A percentile compares a stretch with the other conserved stretches of the same genome.
phyloP scores from a whole-genome alignment of 2,113 vertebrate genomes.

The Macrotis lagotis region DNA sequence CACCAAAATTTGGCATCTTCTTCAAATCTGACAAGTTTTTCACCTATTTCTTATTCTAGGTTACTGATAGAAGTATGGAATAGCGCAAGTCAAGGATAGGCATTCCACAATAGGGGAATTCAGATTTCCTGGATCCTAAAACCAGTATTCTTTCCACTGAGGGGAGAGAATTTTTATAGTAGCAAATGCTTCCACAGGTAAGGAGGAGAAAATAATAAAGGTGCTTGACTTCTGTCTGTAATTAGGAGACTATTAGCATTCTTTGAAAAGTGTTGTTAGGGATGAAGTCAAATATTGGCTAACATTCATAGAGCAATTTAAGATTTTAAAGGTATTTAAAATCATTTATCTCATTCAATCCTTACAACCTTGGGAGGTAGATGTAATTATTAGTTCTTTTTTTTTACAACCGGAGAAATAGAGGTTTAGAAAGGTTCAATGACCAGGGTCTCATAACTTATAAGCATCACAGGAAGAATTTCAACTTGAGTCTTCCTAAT shows the following conservation, averaged over 20 bases:
- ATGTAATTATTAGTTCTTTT: not conserved
- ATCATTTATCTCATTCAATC: not conserved
- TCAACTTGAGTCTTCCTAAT: not conserved
- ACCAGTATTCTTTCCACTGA: not conserved
- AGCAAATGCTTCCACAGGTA: not conserved
- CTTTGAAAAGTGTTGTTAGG: not conserved
- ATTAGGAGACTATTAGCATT: not conserved
- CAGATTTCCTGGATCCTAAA: not conserved
- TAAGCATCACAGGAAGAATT: not conserved
- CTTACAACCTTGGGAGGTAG: not conserved
- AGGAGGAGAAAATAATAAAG: not conserved
- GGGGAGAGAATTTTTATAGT: not conserved
- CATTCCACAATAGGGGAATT: not conserved
- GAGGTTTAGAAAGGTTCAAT: not conserved
- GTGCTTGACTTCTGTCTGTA: not conserved
- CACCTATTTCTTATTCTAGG: not conserved
- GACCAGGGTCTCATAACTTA: not conserved
- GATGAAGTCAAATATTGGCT: too few species aligned
- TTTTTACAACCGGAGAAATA: not conserved
- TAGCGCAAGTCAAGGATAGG: not conserved
- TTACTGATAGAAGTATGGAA: not conserved
- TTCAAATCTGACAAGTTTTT: not conserved
- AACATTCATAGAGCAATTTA: not conserved
- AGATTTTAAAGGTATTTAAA: not conserved
- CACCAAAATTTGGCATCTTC: not conserved